A percentile compares a stretch with the other conserved stretches of the same genome.
These are phyloP conservation scores for Opisthograptis luteolata DNA, from an alignment of 2,888 invertebrate species.

Conservation along the genomic window DNA sequence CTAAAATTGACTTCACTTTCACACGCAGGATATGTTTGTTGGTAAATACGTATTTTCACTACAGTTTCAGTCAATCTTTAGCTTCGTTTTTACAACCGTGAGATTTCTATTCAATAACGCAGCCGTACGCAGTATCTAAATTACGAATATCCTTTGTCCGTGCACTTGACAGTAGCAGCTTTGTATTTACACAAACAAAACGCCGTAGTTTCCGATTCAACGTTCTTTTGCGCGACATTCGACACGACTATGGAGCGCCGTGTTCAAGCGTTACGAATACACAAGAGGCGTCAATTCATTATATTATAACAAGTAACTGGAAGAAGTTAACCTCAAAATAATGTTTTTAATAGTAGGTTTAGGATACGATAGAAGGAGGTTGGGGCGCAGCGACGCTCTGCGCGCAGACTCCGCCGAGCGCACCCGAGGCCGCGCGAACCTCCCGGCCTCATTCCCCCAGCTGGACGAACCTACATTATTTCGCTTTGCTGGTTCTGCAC, in stretches of 20 bases:
- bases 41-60: slow-evolving; percentile 57
- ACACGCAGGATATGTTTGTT: slow-evolving; percentile 71
- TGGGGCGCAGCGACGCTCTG: slow-evolving; percentile 57
- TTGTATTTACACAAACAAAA: slow-evolving; percentile 84
- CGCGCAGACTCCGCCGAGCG: slow-evolving; percentile 52
- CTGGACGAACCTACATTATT: slow-evolving; percentile 41
- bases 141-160: slow-evolving; percentile 79
- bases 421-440: slow-evolving; percentile 53
- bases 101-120: slow-evolving; percentile 57
- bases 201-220: slow-evolving; percentile 77
- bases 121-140: slow-evolving; percentile 56
- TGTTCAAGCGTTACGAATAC: slow-evolving; percentile 51
- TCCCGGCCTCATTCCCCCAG: slow-evolving; percentile 41
- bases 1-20: slow-evolving; percentile 74
- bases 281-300: slow-evolving; percentile 61
- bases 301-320: slow-evolving; percentile 53
- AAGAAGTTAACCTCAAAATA: slow-evolving; percentile 80
- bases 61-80: slow-evolving; percentile 55
- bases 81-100: slow-evolving; percentile 59
- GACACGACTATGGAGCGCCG: slow-evolving; percentile 60
- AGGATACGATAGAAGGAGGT: slow-evolving; percentile 71
- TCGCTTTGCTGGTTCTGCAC: slow-evolving; percentile 39
- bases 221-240: slow-evolving; percentile 81
- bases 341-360: slow-evolving; percentile 78
- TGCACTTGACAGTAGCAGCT: slow-evolving; percentile 81